Evolutionary conservation across 1,140 invertebrate species (phyloP).

Genomic region (Dendrolimus kikuchii): DNA sequence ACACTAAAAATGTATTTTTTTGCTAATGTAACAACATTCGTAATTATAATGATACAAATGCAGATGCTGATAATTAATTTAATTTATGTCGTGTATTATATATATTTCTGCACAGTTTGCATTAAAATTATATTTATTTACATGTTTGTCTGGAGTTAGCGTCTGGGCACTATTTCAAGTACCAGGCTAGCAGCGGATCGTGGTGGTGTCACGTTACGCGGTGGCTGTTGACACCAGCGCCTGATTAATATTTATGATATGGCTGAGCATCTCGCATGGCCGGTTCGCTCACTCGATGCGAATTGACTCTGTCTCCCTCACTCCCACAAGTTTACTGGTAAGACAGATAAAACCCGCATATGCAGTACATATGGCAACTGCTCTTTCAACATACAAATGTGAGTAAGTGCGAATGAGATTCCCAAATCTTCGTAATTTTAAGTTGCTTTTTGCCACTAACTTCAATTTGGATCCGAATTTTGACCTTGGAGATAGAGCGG

Average conservation of each 20-base stretch:
- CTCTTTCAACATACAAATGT: slow-evolving; percentile 48
- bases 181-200: slow-evolving; percentile 63
- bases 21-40: too few species aligned
- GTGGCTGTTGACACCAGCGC: slow-evolving; percentile 71
- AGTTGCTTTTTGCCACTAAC: slow-evolving; percentile 34
- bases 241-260: slow-evolving; percentile 73
- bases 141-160: slow-evolving; percentile 24
- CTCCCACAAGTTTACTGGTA: slow-evolving; percentile 24
- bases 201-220: slow-evolving; percentile 67
- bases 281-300: slow-evolving; percentile 62
- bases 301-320: slow-evolving; percentile 51
- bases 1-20: too few species aligned
- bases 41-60: too few species aligned
- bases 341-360: slow-evolving; percentile 33
- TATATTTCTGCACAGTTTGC: too few species aligned
- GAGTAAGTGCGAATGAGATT: slow-evolving; percentile 64
- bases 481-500: slow-evolving; percentile 7
- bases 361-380: slow-evolving; percentile 43
- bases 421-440: slow-evolving; percentile 61
- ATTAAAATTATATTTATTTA: neutral
- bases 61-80: too few species aligned
- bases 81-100: too few species aligned
- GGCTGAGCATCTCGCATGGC: slow-evolving; percentile 69
- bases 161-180: slow-evolving; percentile 45
- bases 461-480: slow-evolving; percentile 26